Evolutionary conservation across 35 echinoderm and acorn worm genomes (phyloP), one percentile per base, ranked within the genome.

Genomic region (Ophiothrix spiculata): DNA sequence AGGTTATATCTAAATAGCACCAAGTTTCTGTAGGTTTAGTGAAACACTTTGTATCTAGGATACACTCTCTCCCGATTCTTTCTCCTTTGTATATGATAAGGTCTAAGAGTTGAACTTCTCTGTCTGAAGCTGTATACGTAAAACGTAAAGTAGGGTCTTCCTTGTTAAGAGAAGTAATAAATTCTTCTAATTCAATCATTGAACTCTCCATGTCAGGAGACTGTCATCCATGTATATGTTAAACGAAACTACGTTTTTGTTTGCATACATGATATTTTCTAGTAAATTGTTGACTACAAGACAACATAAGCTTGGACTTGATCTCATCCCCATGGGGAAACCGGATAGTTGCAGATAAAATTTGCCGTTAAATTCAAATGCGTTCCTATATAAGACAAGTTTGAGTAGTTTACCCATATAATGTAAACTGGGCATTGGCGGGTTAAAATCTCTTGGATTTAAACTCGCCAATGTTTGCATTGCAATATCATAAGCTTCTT

Each of bases 21-120:
- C 60, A 69, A 25, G 60, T 69, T 69, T 69, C 60, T 69, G 60
- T 69, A n/a, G 60, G 60, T 28, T 69, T 69, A 15, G 60, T 69
- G 60, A 12, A 69, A 25, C 60, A 15, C n/a, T n/a, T n/a, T n/a
- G 29, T 28, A 25, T 69, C 60, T 69, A 69, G 29, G 60, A 69
- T 69, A 28, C 29, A 25, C 1, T 25, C 17, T 4, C 1, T 69
- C 23, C 25, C 3, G 29, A 69, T 2, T 28, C 25, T 69, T 69
- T 2, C 29, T 4, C 60, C 60, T 69, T 69, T 69, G 60, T 69
- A 69, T 69, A 69, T 69, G 3, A 69, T 2, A 4, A 15, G 25
- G 60, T n/a, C 10, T 69, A 10, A 2, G 23, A 69, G 29, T 15
- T n/a, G 60, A 28, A 69, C 29, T 69, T 69, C 60, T 69, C 29